A percentile compares a stretch with the other conserved stretches of the same genome.
Evolutionary conservation across 2,888 invertebrate species (phyloP).

Genomic region (Andricus curvator): DNA sequence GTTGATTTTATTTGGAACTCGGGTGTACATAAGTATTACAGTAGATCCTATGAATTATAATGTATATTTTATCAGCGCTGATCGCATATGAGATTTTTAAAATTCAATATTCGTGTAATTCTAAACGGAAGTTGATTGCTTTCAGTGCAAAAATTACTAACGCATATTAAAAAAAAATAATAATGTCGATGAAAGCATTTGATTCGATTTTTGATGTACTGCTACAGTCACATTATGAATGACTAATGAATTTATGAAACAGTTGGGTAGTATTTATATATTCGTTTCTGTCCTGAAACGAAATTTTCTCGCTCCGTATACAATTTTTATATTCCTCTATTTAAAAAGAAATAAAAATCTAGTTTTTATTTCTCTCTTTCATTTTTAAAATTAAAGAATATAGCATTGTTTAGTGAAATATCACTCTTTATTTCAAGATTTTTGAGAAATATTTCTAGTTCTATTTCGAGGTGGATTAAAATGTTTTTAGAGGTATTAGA

Average conservation of each 20-base stretch:
- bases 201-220: conserved; percentile 20
- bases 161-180: not conserved
- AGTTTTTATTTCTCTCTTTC: conserved; percentile 5
- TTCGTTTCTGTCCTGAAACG: not conserved
- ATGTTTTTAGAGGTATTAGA: not conserved
- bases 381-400: conserved; percentile 14
- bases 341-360: conserved; percentile 9
- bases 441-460: not conserved
- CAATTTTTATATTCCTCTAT: conserved; percentile 16
- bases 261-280: not conserved
- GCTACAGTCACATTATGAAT: conserved; percentile 24
- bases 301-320: not conserved
- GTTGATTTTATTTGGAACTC: conserved; percentile 32
- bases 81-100: conserved; percentile 8
- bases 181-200: conserved; percentile 11
- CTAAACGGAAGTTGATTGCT: conserved; percentile 32
- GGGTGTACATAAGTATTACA: conserved; percentile 11
- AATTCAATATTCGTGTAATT: conserved; percentile 35
- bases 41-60: conserved; percentile 36
- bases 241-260: conserved; percentile 1
- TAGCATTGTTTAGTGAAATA: conserved; percentile 1
- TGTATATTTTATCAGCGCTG: conserved; percentile 25
- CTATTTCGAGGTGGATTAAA: not conserved
- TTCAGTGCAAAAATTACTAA: conserved; percentile 26
- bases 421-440: not conserved